These are phyloP conservation scores for Lepus europaeus DNA, from an alignment of 2,113 vertebrate genomes.

Conservation along the genomic window DNA sequence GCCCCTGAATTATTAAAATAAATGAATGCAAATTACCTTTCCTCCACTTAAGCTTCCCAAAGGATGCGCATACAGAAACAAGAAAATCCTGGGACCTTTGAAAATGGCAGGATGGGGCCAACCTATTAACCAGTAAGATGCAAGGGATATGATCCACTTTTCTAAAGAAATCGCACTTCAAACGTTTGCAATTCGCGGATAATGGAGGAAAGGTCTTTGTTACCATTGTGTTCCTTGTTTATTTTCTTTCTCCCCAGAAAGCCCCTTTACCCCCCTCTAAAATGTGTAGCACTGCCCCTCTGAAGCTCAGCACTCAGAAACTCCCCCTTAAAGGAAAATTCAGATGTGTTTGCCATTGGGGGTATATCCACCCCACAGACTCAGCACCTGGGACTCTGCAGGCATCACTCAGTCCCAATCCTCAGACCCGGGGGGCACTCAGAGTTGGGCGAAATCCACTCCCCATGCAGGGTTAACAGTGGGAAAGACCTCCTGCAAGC, in stretches of 20 bases:
- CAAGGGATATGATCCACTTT: not conserved
- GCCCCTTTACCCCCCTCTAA: conserved; percentile 22
- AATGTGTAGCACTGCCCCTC: conserved; percentile 32
- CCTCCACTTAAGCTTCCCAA: conserved; percentile 47
- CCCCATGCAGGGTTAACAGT: not conserved
- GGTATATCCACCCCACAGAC: not conserved
- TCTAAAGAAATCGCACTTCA: conserved; percentile 40
- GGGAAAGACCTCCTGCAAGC: not conserved
- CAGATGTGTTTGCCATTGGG: conserved; percentile 57
- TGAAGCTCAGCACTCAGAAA: conserved; percentile 57
- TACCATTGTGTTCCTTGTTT: conserved; percentile 39
- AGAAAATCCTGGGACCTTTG: conserved; percentile 1
- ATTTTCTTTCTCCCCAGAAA: conserved; percentile 60
- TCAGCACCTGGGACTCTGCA: not conserved
- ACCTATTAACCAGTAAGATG: not conserved
- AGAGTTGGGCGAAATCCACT: too few relatives aligned
- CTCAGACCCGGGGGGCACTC: not conserved
- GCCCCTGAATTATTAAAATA: conserved; percentile 67
- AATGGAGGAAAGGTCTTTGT: not conserved
- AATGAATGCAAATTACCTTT: conserved; percentile 61
- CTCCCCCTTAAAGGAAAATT: conserved; percentile 10
- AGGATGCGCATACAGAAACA: not conserved
- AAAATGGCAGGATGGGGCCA: not conserved
- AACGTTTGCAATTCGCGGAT: conserved; percentile 19
- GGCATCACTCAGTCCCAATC: fast-evolving